Base-by-base conservation (phyloP, 2,888 invertebrate species). In the Eucera pruinosa region DNA sequence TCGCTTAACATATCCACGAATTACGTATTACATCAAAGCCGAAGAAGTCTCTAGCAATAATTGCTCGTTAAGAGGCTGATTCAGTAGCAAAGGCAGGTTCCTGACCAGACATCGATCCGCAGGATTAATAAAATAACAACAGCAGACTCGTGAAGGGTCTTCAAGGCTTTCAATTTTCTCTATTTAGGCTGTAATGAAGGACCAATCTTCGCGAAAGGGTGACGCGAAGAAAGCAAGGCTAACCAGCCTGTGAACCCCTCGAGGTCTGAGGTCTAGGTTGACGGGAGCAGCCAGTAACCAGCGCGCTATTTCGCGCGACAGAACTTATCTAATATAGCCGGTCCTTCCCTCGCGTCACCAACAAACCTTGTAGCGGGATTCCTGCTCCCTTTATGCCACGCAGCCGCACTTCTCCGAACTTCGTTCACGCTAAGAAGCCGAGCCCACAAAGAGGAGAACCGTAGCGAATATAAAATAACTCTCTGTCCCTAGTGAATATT, bases 81-180 rank as follows among this genome's bases (percentile, higher is more conserved):
- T 2, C 36, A 23, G 5, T 3, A 20, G 23, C 15, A 1, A 39
- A 23, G 5, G 33, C 13, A n/a, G n/a, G 15, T 20, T 4, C n/a
- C 36, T 18, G n/a, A 13, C 18, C 27, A 52, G 39, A 13, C 30
- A 36, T 54, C 58, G 25, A 67, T 72, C 45, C n/a, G 5, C 5
- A n/a, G 30, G 7, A 50, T 68, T 65, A 65, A 66, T 80, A 66
- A 76, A 65, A 67, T 48, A 78, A 74, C 60, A 25, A 47, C 11
- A 43, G 41, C 5, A 11, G 33, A 41, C 27, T 64, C 33, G 54
- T 27, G 25, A 55, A 18, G 58, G 50, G n/a, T 47, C 67, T 75
- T 77, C 61, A 80, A 54, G 86, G 85, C 89, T 88, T 90, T 90
- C 89, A 90, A 90, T 90, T 89, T 89, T 87, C 87, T 80, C 86